A percentile compares a stretch with the other conserved stretches of the same genome.
These are phyloP conservation scores for Morinoia aosen DNA, from an alignment of 2,888 invertebrate species.

Conservation along the genomic window DNA sequence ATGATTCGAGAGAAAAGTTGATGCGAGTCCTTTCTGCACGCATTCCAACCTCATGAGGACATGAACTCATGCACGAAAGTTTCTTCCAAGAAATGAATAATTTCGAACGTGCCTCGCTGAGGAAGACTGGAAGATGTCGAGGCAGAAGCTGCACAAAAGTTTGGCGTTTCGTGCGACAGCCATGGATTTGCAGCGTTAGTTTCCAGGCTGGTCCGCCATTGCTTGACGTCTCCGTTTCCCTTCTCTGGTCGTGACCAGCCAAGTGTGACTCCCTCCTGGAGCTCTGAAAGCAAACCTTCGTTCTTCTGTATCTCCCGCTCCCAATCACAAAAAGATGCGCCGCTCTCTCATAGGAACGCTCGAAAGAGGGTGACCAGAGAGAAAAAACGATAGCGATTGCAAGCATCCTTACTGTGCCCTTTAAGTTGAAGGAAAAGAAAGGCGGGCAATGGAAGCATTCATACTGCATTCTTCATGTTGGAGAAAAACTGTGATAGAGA, in stretches of 20 bases:
- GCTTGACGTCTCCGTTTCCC: neutral
- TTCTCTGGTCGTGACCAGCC: slow-evolving; percentile 6
- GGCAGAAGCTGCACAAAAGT: neutral
- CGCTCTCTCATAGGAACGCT: neutral
- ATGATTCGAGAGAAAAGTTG: neutral
- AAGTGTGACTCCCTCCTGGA: slow-evolving; percentile 39
- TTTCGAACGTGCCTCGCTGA: neutral
- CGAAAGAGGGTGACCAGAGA: neutral
- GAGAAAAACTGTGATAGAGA: neutral
- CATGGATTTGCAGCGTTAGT: neutral
- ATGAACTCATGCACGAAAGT: neutral
- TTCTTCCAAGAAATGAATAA: neutral
- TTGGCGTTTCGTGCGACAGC: neutral
- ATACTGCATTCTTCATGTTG: neutral
- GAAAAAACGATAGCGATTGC: neutral
- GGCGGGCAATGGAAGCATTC: neutral
- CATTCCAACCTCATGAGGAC: neutral
- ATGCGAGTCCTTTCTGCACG: neutral
- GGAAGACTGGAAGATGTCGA: neutral
- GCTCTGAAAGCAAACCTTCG: slow-evolving; percentile 43
- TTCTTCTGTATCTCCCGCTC: slow-evolving; percentile 37
- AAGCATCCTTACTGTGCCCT: neutral
- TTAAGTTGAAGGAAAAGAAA: too few relatives aligned
- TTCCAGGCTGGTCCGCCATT: slow-evolving; percentile 32
- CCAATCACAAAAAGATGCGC: neutral